Conservation (phyloP, 2,113 vertebrate genomes). For the Callorhinus ursinus region DNA sequence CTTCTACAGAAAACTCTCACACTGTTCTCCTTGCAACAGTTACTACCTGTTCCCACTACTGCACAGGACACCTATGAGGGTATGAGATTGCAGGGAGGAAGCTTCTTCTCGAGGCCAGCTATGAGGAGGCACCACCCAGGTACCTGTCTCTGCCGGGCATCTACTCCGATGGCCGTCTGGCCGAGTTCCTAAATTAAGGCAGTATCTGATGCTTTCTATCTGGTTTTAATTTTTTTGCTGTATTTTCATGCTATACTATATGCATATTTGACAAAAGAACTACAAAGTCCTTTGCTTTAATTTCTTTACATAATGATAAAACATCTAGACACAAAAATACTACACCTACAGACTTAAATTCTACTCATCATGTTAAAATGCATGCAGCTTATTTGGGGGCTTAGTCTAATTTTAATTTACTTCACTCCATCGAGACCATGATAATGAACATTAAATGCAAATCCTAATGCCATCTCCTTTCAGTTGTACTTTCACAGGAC, state of each 20-base stretch:
- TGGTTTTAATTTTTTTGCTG: slow-evolving; percentile 72
- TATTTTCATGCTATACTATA: slow-evolving; percentile 56
- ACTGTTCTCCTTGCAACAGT: slow-evolving; percentile 17
- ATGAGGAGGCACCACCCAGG: not conserved
- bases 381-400: slow-evolving; percentile 75
- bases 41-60: slow-evolving; percentile 6
- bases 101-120: slow-evolving; percentile 44
- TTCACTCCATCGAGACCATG: slow-evolving; percentile 69
- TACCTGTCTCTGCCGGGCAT: slow-evolving; percentile 19
- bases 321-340: slow-evolving; percentile 71
- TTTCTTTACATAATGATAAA: slow-evolving; percentile 76
- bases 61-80: not conserved
- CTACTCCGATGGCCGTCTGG: not conserved
- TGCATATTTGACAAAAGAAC: slow-evolving; percentile 77
- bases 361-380: slow-evolving; percentile 76
- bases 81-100: not conserved
- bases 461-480: slow-evolving; percentile 62
- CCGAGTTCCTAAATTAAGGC: slow-evolving; percentile 67
- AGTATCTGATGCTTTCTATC: slow-evolving; percentile 70
- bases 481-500: slow-evolving; percentile 81
- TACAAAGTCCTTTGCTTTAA: slow-evolving; percentile 74
- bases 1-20: not conserved
- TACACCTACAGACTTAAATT: slow-evolving; percentile 77
- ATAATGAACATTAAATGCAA: slow-evolving; percentile 72
- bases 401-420: slow-evolving; percentile 68